Conservation (phyloP, 2,888 invertebrate genomes). For the Achlya flavicornis region DNA sequence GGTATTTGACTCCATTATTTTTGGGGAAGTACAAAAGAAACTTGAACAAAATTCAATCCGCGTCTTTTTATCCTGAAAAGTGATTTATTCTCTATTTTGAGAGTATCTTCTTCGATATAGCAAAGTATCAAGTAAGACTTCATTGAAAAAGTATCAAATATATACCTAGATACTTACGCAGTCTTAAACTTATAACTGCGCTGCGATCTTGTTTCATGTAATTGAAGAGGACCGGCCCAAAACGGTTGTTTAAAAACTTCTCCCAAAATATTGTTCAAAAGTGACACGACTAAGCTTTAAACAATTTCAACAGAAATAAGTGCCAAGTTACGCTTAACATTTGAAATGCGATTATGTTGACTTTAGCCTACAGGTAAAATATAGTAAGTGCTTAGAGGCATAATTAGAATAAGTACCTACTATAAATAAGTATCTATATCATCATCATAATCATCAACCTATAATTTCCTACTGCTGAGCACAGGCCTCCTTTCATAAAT, state of each 20-base stretch:
- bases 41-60: too few relatives aligned
- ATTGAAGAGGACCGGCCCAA: conserved; percentile 59
- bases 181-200: conserved; percentile 40
- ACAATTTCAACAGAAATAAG: conserved; percentile 45
- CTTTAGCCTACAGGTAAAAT: conserved; percentile 1
- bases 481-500: too few relatives aligned
- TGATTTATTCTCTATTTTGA: background rate
- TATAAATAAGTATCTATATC: background rate
- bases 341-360: conserved; percentile 8
- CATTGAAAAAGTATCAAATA: conserved; percentile 5
- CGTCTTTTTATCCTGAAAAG: background rate
- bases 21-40: too few relatives aligned
- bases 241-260: conserved; percentile 54
- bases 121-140: background rate
- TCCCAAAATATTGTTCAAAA: conserved; percentile 22
- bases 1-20: too few relatives aligned
- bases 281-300: conserved; percentile 26
- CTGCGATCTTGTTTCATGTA: conserved; percentile 50
- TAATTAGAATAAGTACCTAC: background rate
- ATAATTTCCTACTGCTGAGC: too few relatives aligned
- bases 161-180: conserved; percentile 17
- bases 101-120: background rate
- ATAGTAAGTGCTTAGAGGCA: background rate
- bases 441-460: too few relatives aligned
- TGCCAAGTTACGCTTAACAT: conserved; percentile 32